phyloP scores from a whole-genome alignment of 2,888 invertebrate species.

The Sepiola atlantica region DNA sequence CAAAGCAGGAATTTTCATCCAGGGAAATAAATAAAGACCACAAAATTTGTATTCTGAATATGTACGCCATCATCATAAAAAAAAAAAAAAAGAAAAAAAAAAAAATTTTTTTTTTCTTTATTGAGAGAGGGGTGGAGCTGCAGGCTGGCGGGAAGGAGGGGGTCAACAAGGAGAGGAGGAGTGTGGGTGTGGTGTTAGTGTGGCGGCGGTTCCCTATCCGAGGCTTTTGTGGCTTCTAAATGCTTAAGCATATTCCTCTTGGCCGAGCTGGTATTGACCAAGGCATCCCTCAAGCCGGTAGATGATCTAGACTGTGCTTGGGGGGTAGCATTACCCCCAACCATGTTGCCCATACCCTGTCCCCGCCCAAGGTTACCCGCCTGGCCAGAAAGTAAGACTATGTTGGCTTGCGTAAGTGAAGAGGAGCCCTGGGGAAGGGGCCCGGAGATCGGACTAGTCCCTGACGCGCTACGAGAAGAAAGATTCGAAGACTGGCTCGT shows the following conservation, averaged over 20 bases:
- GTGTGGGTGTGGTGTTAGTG: slow-evolving; percentile 55
- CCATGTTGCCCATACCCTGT: slow-evolving; percentile 57
- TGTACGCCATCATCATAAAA: not conserved
- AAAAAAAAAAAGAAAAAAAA: too few relatives aligned
- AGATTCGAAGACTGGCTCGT: slow-evolving; percentile 33
- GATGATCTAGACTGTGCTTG: slow-evolving; percentile 49
- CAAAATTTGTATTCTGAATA: slow-evolving; percentile 47
- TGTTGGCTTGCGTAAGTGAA: slow-evolving; percentile 50
- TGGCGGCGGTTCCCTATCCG: slow-evolving; percentile 70
- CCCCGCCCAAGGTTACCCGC: slow-evolving; percentile 41
- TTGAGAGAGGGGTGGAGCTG: too few relatives aligned
- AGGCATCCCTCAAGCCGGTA: slow-evolving; percentile 55
- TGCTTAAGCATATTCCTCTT: slow-evolving; percentile 72
- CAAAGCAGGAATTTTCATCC: slow-evolving; percentile 46
- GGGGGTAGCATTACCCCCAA: slow-evolving; percentile 50
- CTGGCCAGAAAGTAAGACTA: slow-evolving; percentile 46
- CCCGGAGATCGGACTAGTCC: slow-evolving; percentile 48
- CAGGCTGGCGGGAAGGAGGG: too few relatives aligned
- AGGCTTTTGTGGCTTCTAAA: slow-evolving; percentile 67
- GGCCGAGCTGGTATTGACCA: slow-evolving; percentile 66
- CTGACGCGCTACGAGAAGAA: slow-evolving; percentile 45
- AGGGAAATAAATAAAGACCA: slow-evolving; percentile 48
- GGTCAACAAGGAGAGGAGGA: not conserved
- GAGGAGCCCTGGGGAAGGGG: slow-evolving; percentile 48
- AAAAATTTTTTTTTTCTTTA: too few relatives aligned